Conservation (phyloP, 1,140 invertebrate species). For the Bombus picipes region DNA sequence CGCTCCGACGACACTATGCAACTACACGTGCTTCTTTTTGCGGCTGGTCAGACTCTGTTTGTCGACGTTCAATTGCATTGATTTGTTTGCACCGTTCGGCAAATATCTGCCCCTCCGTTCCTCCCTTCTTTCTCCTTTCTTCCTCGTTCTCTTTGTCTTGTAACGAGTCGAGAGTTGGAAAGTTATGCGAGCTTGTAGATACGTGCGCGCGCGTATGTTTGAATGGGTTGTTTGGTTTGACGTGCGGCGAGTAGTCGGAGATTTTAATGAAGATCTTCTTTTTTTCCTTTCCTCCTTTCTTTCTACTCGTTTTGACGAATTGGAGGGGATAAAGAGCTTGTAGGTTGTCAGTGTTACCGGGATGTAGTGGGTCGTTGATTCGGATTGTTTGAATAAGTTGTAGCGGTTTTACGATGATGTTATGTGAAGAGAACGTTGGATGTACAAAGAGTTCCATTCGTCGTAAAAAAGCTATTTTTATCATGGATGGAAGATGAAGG, state of each 20-base stretch:
- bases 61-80: conserved; percentile 17
- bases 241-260: neutral
- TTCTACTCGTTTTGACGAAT: neutral
- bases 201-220: neutral
- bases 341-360: neutral
- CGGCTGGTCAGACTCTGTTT: neutral
- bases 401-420: neutral
- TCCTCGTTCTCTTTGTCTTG: neutral
- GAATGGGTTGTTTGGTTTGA: neutral
- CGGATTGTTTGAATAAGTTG: neutral
- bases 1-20: conserved; percentile 4
- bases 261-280: neutral
- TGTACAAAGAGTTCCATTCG: neutral
- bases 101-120: neutral
- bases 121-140: neutral
- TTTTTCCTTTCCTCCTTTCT: neutral
- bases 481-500: neutral
- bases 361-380: neutral
- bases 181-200: neutral
- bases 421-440: neutral
- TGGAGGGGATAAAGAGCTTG: neutral
- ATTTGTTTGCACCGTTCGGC: conserved; percentile 19
- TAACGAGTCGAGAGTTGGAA: neutral
- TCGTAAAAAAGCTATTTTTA: neutral
- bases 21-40: conserved; percentile 10